Percentiles rank a stretch among this genome's conserved stretches.
These are phyloP conservation scores for Machaerirhynchus nigripectus DNA, from an alignment of 2,113 vertebrate genomes.

Conservation along the genomic window DNA sequence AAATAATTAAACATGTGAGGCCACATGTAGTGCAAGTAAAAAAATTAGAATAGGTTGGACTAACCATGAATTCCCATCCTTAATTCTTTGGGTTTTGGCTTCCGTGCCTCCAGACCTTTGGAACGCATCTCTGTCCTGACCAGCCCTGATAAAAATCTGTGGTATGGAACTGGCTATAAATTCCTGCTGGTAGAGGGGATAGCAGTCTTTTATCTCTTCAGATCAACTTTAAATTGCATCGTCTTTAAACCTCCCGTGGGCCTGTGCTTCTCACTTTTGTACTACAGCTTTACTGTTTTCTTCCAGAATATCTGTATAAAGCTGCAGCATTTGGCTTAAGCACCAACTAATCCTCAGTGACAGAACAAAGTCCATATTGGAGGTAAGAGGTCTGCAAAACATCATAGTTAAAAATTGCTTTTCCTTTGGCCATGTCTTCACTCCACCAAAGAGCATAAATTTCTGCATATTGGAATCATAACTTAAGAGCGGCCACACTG, in stretches of 20 bases:
- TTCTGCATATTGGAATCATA: not conserved
- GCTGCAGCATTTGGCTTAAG: not conserved
- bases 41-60: not conserved
- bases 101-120: not conserved
- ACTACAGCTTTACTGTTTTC: not conserved
- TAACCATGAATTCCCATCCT: not conserved
- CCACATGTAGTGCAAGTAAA: not conserved
- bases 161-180: not conserved
- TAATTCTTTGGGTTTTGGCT: not conserved
- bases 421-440: not conserved
- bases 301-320: not conserved
- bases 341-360: not conserved
- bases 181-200: not conserved
- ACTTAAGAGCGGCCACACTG: not conserved
- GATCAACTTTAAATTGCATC: not conserved
- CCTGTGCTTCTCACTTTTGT: not conserved
- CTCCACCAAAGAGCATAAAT: not conserved
- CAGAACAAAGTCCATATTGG: not conserved
- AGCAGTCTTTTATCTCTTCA: not conserved
- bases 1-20: not conserved
- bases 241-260: not conserved
- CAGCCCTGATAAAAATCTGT: not conserved
- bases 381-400: not conserved
- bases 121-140: not conserved
- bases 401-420: constrained; percentile 10